Evolutionary conservation across 2,113 vertebrate genomes (phyloP).

Genomic region (Cephalopterus ornatus): DNA sequence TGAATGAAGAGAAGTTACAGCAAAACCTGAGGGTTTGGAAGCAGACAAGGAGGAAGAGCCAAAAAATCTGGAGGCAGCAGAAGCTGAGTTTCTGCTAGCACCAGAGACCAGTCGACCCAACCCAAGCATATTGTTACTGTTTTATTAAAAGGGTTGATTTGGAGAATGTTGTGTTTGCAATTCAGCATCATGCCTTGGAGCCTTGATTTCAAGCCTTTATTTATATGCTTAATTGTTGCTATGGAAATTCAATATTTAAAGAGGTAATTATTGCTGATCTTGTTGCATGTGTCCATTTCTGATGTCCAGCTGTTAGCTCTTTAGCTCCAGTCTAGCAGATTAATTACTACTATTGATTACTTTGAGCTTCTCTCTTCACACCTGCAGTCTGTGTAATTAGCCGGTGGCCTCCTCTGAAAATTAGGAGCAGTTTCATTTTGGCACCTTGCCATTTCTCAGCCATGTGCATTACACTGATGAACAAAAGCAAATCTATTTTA

Average conservation of each 20-base stretch:
- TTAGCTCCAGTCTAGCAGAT: conserved; percentile 87
- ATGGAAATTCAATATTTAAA: conserved; percentile 89
- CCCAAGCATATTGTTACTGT: conserved; percentile 72
- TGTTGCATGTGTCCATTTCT: conserved; percentile 87
- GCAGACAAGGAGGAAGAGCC: background rate
- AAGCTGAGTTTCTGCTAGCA: conserved; percentile 9
- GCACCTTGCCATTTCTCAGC: conserved; percentile 81
- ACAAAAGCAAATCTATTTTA: conserved; percentile 83
- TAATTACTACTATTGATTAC: conserved; percentile 90
- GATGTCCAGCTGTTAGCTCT: conserved; percentile 89
- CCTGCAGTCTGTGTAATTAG: conserved; percentile 87
- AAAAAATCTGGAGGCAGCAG: conserved; percentile 40
- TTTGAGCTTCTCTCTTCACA: conserved; percentile 85
- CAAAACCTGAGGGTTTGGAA: conserved; percentile 35
- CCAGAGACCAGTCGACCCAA: conserved; percentile 35
- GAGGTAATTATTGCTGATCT: conserved; percentile 88
- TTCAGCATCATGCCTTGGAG: conserved; percentile 71
- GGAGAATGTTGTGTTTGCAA: conserved; percentile 73
- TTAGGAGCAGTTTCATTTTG: conserved; percentile 84
- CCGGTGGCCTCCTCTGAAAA: conserved; percentile 83
- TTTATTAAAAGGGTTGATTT: conserved; percentile 74
- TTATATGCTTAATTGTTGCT: conserved; percentile 85
- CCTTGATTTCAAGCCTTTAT: conserved; percentile 79
- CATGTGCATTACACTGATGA: conserved; percentile 74
- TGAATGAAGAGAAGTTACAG: conserved; percentile 8